Base-by-base conservation (phyloP, 2,797 vertebrate species). In the Hozukius guyotensis region DNA sequence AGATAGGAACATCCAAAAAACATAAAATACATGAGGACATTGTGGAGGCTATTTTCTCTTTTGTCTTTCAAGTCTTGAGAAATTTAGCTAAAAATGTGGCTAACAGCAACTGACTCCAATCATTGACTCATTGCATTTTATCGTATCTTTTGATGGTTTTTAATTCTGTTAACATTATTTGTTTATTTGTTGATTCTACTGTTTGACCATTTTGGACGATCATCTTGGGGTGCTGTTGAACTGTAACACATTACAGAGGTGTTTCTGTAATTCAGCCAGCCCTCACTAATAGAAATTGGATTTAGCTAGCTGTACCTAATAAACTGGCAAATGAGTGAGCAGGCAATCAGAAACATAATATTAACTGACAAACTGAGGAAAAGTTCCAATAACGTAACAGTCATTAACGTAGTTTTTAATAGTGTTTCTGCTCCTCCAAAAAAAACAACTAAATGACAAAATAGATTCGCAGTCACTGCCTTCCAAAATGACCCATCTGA, bases 1-100 rank as follows among this genome's bases (percentile, higher is more conserved):
- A 81, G 59, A 81, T 49, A 55, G 5, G 31, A 82, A 70, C 55
- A 52, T 63, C 6, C 22, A 18, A 60, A 72, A 64, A 31, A 56
- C 18, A 60, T 7, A n/a, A 22, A 69, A 68, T 38, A 56, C 27
- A 31, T 11, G 38, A 36, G 12, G 16, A 25, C 24, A 46, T 38
- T 53, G 20, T 20, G 3, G 7, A 27, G 20, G 16, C 2, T 29
- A 2, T 63, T 57, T 46, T 38, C 0, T 22, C 5, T 22, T 29
- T 49, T n/a, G 16, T n/a, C 11, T 63, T 34, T n/a, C 12, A 38
- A 72, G 16, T 22, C 4, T 71, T 57, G 3, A 22, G 9, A 49
- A 7, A 12, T 24, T 6, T 29, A 14, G 13, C 25, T 52, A 18
- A 34, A 22, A n/a, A 27, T 1, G 11, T 56, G 18, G 16, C 38